These are phyloP conservation scores for Nibea albiflora DNA, from an alignment of 2,113 vertebrate genomes.

Conservation along the genomic window DNA sequence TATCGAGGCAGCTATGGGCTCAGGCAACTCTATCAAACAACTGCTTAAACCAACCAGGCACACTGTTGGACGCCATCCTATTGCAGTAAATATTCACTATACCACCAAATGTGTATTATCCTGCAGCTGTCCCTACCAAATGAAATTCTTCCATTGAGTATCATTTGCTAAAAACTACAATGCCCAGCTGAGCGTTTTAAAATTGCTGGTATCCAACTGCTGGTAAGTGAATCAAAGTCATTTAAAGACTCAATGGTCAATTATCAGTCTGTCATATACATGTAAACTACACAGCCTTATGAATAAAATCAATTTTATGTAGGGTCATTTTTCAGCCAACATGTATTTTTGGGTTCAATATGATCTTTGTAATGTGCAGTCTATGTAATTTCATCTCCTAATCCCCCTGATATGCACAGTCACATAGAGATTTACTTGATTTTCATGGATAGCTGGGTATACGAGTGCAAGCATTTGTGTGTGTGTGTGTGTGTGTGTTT, in stretches of 20 bases:
- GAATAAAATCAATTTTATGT: not conserved
- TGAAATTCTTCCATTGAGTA: not conserved
- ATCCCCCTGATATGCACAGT: not conserved
- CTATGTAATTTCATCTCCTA: slow-evolving; percentile 15
- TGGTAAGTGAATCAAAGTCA: too few relatives aligned
- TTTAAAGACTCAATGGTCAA: not conserved
- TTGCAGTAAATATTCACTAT: not conserved
- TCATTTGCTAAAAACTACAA: not conserved
- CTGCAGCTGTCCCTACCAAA: not conserved
- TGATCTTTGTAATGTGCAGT: not conserved
- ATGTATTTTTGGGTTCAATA: not conserved
- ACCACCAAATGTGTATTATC: not conserved
- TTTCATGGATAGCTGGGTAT: not conserved
- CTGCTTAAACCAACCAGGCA: too few relatives aligned
- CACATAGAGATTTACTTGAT: slow-evolving; percentile 4
- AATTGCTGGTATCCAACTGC: not conserved
- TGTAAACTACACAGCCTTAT: not conserved
- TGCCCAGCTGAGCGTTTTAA: not conserved
- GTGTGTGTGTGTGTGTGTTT: slow-evolving; percentile 27
- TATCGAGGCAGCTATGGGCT: not conserved
- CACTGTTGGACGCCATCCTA: too few relatives aligned
- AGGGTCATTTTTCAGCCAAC: not conserved
- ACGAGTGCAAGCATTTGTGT: not conserved
- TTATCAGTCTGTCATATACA: not conserved
- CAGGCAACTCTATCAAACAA: not conserved